Evolutionary conservation across 2,113 vertebrate species (phyloP), one percentile per base, ranked within the genome.

Genomic region (Phoenicopterus ruber): DNA sequence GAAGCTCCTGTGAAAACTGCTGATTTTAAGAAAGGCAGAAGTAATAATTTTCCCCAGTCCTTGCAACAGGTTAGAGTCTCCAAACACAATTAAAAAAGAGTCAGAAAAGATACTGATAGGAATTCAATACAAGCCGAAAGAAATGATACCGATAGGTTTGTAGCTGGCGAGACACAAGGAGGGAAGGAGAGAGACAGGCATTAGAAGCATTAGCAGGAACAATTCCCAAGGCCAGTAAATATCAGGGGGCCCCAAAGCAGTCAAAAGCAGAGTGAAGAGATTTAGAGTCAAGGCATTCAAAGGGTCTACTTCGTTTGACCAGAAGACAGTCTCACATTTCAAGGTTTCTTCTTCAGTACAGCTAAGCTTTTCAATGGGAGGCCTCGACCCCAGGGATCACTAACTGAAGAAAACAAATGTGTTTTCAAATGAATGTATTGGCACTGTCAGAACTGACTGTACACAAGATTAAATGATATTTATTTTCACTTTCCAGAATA

Each of bases 201-300:
- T 91, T 88, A 92, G 84, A 77, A 86, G 67, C 55, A 82, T 90
- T 87, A 93, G 62, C 72, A 95, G 73, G 49, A 95, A 88, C 67
- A 95, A 79, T 94, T 96, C 95, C 93, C 86, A 93, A 95, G 88
- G 88, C 77, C 91, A 65, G 71, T 91, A 88, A 96, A 62, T 91
- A 94, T 87, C 93, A 95, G 70, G 93, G 94, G 95, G 85, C 92
- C 91, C 79, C 94, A 86, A 84, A 50, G 94, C 85, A 92, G 86
- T 88, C 96, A 95, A 93, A 96, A 94, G 89, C 71, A 82, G 74
- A 95, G 72, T 47, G 69, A 83, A 86, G 81, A 96, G 97, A 94
- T 97, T 97, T 95, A 95, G 91, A 96, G 97, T 76, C 97, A 85
- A 95, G 91, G 91, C 94, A 96, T 94, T 94, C 93, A 95, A 93